Percentiles rank a stretch among this genome's conserved stretches.
Conservation (phyloP, 2,797 vertebrate species). For the Bufotes viridis region DNA sequence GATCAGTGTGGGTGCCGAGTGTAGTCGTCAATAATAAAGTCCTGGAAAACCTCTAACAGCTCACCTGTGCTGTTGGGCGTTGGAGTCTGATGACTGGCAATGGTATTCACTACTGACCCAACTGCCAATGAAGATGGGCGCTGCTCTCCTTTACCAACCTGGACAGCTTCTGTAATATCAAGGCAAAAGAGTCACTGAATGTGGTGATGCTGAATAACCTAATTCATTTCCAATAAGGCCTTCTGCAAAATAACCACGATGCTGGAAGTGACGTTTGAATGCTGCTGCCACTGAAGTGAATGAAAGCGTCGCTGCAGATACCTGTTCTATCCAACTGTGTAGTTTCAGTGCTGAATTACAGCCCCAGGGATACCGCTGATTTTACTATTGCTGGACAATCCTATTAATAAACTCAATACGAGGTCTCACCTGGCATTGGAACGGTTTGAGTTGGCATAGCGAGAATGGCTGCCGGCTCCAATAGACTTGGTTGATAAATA, state of each 20-base stretch:
- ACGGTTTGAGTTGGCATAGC: conserved; percentile 95
- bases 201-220: not conserved
- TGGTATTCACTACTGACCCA: conserved; percentile 89
- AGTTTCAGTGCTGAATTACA: no score
- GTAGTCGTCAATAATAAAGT: no score
- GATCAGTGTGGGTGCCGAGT: no score
- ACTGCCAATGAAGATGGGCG: conserved; percentile 94
- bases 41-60: not conserved
- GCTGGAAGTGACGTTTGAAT: no score
- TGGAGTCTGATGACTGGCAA: conserved; percentile 94
- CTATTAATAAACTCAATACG: no score
- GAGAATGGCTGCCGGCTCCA: conserved; percentile 86
- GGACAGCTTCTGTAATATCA: conserved; percentile 83
- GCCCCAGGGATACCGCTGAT: no score
- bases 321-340: no score
- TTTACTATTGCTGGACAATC: no score
- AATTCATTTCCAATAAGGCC: not conserved
- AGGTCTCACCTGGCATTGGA: conserved; percentile 85
- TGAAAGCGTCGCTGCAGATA: no score
- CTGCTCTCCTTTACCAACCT: conserved; percentile 94
- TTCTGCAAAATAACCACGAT: not conserved
- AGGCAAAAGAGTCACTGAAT: not conserved
- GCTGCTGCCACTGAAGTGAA: no score
- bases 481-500: conserved; percentile 88
- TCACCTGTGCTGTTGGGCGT: conserved; percentile 98